Percentiles rank a stretch among this genome's conserved stretches.
Conservation (phyloP, 2,888 invertebrate species). For the Diachrysia chrysitis region DNA sequence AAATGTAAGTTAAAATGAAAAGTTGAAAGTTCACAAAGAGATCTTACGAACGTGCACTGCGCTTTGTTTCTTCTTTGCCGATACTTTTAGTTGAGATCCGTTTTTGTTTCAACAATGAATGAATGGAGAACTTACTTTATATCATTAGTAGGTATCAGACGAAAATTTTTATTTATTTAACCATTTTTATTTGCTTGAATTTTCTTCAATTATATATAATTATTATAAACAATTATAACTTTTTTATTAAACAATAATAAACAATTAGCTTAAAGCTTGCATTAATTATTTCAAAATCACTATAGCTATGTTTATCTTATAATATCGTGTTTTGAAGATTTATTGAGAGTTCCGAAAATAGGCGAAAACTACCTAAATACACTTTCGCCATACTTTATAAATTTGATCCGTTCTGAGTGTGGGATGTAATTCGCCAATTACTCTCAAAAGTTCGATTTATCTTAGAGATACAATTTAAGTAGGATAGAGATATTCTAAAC, state of each 20-base stretch:
- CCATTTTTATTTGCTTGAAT: no score
- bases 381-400: background rate
- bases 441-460: constrained; percentile 19
- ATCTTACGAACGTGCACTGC: background rate
- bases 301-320: no score
- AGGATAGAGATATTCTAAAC: background rate
- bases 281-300: no score
- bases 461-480: background rate
- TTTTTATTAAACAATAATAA: no score
- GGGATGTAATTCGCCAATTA: background rate
- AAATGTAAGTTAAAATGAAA: constrained; percentile 6
- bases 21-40: constrained; percentile 8
- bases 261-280: no score
- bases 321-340: no score
- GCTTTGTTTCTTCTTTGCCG: background rate
- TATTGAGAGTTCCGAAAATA: no score
- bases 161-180: background rate
- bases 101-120: background rate
- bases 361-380: background rate
- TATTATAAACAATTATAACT: no score
- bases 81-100: constrained; percentile 12
- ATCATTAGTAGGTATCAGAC: background rate
- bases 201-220: no score
- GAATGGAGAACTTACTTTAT: background rate
- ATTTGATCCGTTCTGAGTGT: background rate